These are phyloP conservation scores for Erannis defoliaria DNA, from an alignment of 2,888 invertebrate genomes.

Conservation along the genomic window DNA sequence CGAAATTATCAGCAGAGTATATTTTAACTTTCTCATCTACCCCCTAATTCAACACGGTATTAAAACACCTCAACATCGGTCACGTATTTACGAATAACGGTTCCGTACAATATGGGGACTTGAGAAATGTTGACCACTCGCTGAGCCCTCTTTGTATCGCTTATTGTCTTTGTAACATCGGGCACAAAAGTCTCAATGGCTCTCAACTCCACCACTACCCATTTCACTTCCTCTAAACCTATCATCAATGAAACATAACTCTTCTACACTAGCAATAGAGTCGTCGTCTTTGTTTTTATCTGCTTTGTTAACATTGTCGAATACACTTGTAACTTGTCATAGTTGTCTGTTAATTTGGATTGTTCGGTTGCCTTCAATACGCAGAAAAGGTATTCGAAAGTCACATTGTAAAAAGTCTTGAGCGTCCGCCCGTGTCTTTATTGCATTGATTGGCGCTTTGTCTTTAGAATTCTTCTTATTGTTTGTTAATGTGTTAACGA, in stretches of 20 bases:
- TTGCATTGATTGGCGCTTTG: slow-evolving; percentile 70
- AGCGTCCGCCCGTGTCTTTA: slow-evolving; percentile 58
- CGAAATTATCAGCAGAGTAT: background rate
- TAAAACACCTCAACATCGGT: slow-evolving; percentile 46
- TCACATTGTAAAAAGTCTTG: slow-evolving; percentile 59
- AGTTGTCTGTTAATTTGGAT: slow-evolving; percentile 83
- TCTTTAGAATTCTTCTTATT: slow-evolving; percentile 52
- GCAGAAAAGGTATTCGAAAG: slow-evolving; percentile 70
- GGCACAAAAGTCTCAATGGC: slow-evolving; percentile 75
- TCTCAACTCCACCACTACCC: slow-evolving; percentile 54
- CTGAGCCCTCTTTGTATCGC: slow-evolving; percentile 75
- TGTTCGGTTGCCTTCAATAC: slow-evolving; percentile 72
- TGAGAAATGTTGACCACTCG: slow-evolving; percentile 78
- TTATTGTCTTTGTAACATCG: slow-evolving; percentile 77
- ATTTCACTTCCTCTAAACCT: slow-evolving; percentile 39
- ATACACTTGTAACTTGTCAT: slow-evolving; percentile 82
- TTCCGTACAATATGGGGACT: slow-evolving; percentile 61
- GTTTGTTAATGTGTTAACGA: slow-evolving; percentile 47
- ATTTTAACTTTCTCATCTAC: slow-evolving; percentile 14
- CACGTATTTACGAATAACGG: slow-evolving; percentile 67
- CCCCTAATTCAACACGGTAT: slow-evolving; percentile 25
- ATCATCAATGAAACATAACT: slow-evolving; percentile 43
- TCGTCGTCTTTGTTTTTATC: slow-evolving; percentile 30
- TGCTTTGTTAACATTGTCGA: slow-evolving; percentile 54
- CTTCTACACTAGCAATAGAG: slow-evolving; percentile 49